Evolutionary conservation across 2,888 invertebrate genomes (phyloP).

Genomic region (Therioaphis trifolii): DNA sequence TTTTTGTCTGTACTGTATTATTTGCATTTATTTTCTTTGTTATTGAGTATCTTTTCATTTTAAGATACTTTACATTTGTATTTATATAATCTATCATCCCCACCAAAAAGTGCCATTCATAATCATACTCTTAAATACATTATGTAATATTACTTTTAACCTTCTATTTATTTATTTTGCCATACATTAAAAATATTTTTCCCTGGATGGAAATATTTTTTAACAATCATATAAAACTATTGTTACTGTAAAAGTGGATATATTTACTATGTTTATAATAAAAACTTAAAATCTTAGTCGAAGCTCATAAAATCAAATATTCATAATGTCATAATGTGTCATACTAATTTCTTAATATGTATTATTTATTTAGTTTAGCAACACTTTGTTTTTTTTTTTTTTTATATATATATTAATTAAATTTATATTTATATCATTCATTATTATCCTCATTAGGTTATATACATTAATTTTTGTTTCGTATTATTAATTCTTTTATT

Average conservation of each 20-base stretch:
- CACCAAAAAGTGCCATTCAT: slow-evolving; percentile 57
- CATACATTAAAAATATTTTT: slow-evolving; percentile 30
- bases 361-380: slow-evolving; percentile 53
- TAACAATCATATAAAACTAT: slow-evolving; percentile 24
- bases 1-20: slow-evolving; percentile 56
- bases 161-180: slow-evolving; percentile 37
- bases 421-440: slow-evolving; percentile 59
- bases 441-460: slow-evolving; percentile 62
- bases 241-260: slow-evolving; percentile 43
- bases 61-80: slow-evolving; percentile 20
- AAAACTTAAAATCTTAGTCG: slow-evolving; percentile 45
- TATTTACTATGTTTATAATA: slow-evolving; percentile 45
- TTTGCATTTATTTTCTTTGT: slow-evolving; percentile 55
- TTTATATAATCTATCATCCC: slow-evolving; percentile 15
- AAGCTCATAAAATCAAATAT: slow-evolving; percentile 57
- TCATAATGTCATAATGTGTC: slow-evolving; percentile 57
- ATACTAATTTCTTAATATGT: slow-evolving; percentile 62
- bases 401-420: slow-evolving; percentile 49
- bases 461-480: slow-evolving; percentile 57
- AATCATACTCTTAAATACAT: slow-evolving; percentile 35
- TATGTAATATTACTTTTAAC: slow-evolving; percentile 41
- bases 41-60: slow-evolving; percentile 28
- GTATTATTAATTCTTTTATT: slow-evolving; percentile 61
- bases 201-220: slow-evolving; percentile 16
- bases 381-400: slow-evolving; percentile 30